Evolutionary conservation across 2,797 vertebrate species (phyloP).

Genomic region (Oreochromis grahami): DNA sequence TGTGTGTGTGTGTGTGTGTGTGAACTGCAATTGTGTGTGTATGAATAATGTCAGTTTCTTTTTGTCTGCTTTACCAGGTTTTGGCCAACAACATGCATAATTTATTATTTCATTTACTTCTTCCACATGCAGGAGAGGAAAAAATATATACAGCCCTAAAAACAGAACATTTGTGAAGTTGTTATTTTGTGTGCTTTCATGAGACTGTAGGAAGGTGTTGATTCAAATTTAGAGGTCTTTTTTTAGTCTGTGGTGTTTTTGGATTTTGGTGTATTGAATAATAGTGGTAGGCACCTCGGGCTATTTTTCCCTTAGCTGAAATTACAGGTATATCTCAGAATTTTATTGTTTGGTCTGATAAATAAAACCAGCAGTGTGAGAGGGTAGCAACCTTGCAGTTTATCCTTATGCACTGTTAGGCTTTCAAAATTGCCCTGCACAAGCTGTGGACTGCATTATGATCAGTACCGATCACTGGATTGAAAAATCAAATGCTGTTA

Average conservation of each 20-base stretch:
- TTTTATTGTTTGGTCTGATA: background rate
- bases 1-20: conserved; percentile 8
- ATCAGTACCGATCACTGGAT: background rate
- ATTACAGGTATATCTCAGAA: background rate
- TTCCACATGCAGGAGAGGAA: background rate
- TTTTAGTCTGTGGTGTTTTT: background rate
- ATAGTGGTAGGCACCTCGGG: background rate
- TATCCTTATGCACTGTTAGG: background rate
- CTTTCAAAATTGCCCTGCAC: background rate
- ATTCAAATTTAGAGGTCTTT: background rate
- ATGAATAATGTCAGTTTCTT: background rate
- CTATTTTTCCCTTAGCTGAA: background rate
- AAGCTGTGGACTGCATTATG: background rate
- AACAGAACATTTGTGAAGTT: background rate
- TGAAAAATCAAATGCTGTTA: background rate
- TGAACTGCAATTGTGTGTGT: background rate
- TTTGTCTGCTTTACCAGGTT: background rate
- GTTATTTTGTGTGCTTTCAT: background rate
- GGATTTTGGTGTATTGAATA: background rate
- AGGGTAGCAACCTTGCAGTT: background rate
- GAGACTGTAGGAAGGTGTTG: background rate
- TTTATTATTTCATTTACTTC: background rate
- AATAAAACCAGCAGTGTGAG: background rate
- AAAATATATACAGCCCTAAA: background rate
- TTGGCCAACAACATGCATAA: background rate